Evolutionary conservation across 2,113 vertebrate genomes (phyloP).

Genomic region (Zosterops japonicus): DNA sequence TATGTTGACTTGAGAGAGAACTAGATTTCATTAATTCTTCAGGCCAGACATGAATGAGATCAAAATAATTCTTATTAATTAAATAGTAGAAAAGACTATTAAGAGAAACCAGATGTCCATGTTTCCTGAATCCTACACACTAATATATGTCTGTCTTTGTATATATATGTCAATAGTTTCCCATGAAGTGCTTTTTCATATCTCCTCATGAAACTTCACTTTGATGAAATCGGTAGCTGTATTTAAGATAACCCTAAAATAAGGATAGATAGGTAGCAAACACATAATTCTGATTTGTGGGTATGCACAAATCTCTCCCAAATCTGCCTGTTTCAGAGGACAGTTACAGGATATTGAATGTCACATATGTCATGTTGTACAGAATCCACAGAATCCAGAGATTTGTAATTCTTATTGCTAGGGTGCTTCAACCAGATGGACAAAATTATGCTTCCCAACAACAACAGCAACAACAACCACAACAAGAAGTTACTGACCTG

Average conservation of each 20-base stretch:
- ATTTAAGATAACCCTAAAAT: background rate
- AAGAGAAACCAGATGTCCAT: slow-evolving; percentile 16
- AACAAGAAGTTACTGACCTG: background rate
- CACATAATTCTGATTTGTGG: background rate
- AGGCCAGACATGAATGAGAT: background rate
- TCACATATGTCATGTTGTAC: background rate
- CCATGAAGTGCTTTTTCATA: background rate
- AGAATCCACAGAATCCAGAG: background rate
- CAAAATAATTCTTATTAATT: slow-evolving; percentile 36
- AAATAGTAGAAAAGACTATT: background rate
- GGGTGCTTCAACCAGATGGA: background rate
- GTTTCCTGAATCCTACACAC: background rate
- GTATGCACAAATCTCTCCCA: background rate
- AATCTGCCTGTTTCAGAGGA: background rate
- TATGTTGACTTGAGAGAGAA: slow-evolving; percentile 33
- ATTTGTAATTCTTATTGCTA: background rate
- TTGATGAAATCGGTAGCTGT: background rate
- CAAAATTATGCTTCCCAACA: background rate
- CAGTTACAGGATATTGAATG: background rate
- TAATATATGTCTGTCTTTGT: background rate
- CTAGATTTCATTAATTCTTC: slow-evolving; percentile 4
- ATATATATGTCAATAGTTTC: background rate
- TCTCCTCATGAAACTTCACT: background rate
- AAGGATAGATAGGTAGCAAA: background rate
- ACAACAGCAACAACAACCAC: background rate